These are phyloP conservation scores for Psittacula echo DNA, from an alignment of 2,797 vertebrate species.

Conservation along the genomic window DNA sequence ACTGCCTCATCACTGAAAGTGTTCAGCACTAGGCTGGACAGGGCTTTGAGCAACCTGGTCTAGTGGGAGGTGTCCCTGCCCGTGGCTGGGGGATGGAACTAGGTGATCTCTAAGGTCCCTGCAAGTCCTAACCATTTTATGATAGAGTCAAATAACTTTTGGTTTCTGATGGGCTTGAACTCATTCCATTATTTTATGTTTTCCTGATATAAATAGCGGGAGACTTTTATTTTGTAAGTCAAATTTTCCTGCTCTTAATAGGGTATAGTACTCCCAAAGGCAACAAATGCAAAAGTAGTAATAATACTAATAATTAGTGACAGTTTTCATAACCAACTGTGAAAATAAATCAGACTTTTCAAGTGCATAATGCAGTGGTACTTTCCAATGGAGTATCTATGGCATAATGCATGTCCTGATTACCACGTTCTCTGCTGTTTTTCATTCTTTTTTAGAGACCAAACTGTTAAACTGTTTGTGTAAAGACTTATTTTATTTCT, in stretches of 20 bases:
- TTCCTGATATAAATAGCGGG: neutral
- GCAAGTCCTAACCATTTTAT: neutral
- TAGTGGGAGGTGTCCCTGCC: neutral
- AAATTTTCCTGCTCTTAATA: neutral
- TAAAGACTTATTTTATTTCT: neutral
- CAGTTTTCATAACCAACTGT: neutral
- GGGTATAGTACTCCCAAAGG: neutral
- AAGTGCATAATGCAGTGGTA: neutral
- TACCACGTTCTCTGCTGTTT: neutral
- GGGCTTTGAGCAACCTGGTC: neutral
- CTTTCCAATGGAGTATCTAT: neutral
- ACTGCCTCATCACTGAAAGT: neutral
- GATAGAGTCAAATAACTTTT: neutral
- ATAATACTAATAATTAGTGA: neutral
- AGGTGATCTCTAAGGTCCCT: neutral
- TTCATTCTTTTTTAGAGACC: neutral
- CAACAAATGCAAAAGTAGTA: neutral
- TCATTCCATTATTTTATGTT: neutral
- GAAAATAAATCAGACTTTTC: slow-evolving; percentile 3
- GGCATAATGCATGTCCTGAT: neutral
- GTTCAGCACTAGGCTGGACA: neutral
- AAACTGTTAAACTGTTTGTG: neutral
- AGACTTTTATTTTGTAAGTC: neutral
- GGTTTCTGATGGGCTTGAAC: neutral
- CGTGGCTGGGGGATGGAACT: neutral